These are phyloP conservation scores for Lamprotornis superbus DNA, from an alignment of 2,113 vertebrate genomes.

Conservation along the genomic window DNA sequence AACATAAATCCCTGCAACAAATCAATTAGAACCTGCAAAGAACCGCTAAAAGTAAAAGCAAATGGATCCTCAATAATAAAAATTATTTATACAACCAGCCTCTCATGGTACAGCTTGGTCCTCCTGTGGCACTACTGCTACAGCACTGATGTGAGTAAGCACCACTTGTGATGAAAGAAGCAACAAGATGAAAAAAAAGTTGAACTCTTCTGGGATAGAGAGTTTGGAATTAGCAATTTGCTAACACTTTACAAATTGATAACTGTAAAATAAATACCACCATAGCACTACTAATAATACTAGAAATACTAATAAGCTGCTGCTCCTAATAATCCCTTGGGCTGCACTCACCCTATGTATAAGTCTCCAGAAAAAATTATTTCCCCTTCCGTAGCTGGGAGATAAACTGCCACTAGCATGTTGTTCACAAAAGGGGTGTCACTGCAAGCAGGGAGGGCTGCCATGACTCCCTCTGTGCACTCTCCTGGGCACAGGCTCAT, in stretches of 20 bases:
- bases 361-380: neutral
- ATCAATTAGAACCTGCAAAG: neutral
- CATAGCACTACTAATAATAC: neutral
- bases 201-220: neutral
- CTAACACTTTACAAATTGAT: neutral
- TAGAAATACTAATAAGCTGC: neutral
- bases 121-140: neutral
- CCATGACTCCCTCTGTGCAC: rapidly evolving
- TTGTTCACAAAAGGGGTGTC: neutral
- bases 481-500: rapidly evolving
- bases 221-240: neutral
- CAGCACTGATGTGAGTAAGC: neutral
- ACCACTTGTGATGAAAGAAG: neutral
- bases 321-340: neutral
- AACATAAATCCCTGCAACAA: neutral
- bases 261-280: neutral
- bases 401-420: neutral
- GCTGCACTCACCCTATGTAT: rapidly evolving
- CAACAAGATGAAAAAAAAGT: neutral
- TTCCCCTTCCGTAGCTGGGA: neutral
- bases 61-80: neutral
- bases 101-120: neutral
- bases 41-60: neutral
- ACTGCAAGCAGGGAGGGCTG: neutral
- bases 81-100: neutral